Evolutionary conservation across 1,140 invertebrate genomes (phyloP).

Genomic region (Polypedilum vanderplanki): DNA sequence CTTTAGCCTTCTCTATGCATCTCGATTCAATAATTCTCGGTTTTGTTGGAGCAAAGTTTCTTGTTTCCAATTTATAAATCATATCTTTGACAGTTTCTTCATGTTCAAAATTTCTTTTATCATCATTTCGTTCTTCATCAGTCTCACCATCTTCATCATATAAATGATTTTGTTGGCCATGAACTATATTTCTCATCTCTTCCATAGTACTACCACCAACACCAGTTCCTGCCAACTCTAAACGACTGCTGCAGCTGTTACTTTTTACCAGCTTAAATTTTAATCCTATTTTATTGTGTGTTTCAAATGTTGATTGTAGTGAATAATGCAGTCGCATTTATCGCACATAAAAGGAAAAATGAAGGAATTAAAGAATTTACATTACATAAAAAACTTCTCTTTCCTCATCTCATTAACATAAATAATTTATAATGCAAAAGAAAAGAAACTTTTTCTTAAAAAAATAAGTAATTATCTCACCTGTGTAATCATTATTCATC

Average conservation of each 20-base stretch:
- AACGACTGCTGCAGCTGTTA: constrained; percentile 73
- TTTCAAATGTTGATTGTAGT: too few species aligned
- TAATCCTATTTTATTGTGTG: constrained; percentile 46
- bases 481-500: constrained; percentile 35
- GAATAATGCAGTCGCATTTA: too few species aligned
- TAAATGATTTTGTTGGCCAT: constrained; percentile 42
- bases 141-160: constrained; percentile 38
- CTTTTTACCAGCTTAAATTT: constrained; percentile 74
- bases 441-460: not conserved
- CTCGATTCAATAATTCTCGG: constrained; percentile 32
- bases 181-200: constrained; percentile 48
- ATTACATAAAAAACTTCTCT: too few species aligned
- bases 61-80: constrained; percentile 39
- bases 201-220: constrained; percentile 46
- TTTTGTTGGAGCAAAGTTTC: not conserved
- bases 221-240: constrained; percentile 65
- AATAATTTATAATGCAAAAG: too few species aligned
- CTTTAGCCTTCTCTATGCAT: constrained; percentile 32
- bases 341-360: too few species aligned
- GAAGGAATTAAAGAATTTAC: too few species aligned
- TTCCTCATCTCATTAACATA: too few species aligned
- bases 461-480: constrained; percentile 6
- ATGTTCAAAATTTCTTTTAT: constrained; percentile 31
- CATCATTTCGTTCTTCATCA: constrained; percentile 31
- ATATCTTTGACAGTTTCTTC: constrained; percentile 40